These are phyloP conservation scores for Spilogale gracilis DNA, from an alignment of 2,113 vertebrate species.

Conservation along the genomic window DNA sequence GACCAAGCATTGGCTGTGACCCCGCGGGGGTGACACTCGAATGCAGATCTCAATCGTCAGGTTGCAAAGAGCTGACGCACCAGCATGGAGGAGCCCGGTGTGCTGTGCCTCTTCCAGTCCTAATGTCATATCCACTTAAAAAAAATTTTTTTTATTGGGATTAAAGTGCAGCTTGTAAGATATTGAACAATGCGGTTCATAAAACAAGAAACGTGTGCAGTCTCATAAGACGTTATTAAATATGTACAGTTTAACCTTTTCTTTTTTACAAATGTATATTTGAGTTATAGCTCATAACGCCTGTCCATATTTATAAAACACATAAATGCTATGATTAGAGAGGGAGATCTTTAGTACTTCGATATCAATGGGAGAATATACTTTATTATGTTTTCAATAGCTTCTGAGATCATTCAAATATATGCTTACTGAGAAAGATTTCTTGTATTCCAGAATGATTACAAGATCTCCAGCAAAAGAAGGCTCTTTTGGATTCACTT, in stretches of 20 bases:
- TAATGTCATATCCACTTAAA: slow-evolving; percentile 85
- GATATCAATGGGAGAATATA: background rate
- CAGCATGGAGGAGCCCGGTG: slow-evolving; percentile 58
- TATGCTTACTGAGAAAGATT: slow-evolving; percentile 39
- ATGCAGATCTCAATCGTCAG: slow-evolving; percentile 80
- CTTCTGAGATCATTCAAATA: slow-evolving; percentile 62
- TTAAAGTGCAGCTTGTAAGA: slow-evolving; percentile 81
- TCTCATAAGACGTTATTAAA: slow-evolving; percentile 77
- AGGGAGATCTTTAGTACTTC: background rate
- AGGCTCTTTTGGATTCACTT: background rate
- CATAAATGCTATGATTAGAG: slow-evolving; percentile 56
- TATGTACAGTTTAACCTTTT: slow-evolving; percentile 81
- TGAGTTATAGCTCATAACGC: slow-evolving; percentile 71
- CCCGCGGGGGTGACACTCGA: slow-evolving; percentile 67
- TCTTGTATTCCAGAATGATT: slow-evolving; percentile 7
- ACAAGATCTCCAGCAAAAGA: slow-evolving; percentile 6
- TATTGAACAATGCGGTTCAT: slow-evolving; percentile 73
- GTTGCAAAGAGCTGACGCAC: slow-evolving; percentile 74
- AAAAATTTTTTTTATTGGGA: slow-evolving; percentile 80
- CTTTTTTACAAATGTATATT: slow-evolving; percentile 75
- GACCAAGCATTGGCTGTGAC: slow-evolving; percentile 81
- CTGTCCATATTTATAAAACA: slow-evolving; percentile 76
- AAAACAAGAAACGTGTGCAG: slow-evolving; percentile 71
- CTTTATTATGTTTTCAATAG: slow-evolving; percentile 49
- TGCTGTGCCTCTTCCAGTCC: slow-evolving; percentile 70